Base-by-base conservation (phyloP, 2,888 invertebrate species). In the Drosophila colorata region DNA sequence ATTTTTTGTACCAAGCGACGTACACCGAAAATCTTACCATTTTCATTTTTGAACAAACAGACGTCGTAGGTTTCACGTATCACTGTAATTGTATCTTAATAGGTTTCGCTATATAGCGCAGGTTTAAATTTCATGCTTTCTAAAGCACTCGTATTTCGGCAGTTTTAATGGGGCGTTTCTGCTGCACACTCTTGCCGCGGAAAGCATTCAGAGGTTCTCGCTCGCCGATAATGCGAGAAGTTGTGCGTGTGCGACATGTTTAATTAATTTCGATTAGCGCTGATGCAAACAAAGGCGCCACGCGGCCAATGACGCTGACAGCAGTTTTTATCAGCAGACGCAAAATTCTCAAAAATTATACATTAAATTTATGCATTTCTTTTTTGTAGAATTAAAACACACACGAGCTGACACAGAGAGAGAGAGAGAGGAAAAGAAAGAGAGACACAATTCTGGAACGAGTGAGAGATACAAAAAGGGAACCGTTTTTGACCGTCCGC, bases 201-300 rank as follows among this genome's bases (percentile, higher is more conserved):
- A 33, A 13, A 33, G 4, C 13, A 13, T 33, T 46, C 35, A 13
- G 2, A 31, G 7, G n/a, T 14, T 28, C 48, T 49, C n/a, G 8
- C 33, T 16, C 11, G 51, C n/a, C 2, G 33, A 20, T 18, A 41
- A 37, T 31, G 43, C 37, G n/a, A 13, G 25, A 58, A 28, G 25
- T 41, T 46, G 41, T 55, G 52, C 43, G 47, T 51, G 5, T 47
- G 47, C 47, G 41, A 37, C 25, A 48, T 71, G 55, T 64, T 70
- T 59, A 59, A 76, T 76, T 43, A 40, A 64, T 51, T 70, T 73
- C 40, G 55, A 70, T 76, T 64, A 76, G 41, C 49, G 40, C 25
- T 14, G 35, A 55, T 76, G 78, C 57, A 49, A 69, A 61, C 57
- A 28, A 46, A 38, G 53, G 58, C 72, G 70, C 75, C 69, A 55